Evolutionary conservation across 2,113 vertebrate species (phyloP).

Genomic region (Esox niger): DNA sequence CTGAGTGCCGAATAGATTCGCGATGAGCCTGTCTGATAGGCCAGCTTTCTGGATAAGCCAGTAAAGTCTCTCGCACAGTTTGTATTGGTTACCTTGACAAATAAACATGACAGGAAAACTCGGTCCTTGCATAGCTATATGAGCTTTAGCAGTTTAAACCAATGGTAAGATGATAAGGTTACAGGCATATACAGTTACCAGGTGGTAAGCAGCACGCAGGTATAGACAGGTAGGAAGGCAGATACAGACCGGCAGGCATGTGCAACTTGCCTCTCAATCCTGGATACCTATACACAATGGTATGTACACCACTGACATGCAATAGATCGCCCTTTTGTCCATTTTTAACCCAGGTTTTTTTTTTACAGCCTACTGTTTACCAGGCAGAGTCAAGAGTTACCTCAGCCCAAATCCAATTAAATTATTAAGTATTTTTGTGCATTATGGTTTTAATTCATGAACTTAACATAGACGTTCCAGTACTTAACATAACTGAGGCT

Average conservation of each 20-base stretch:
- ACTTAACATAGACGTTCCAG: too few relatives aligned
- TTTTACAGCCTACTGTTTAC: neutral
- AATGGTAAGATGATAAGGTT: slow-evolving; percentile 52
- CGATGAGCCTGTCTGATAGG: neutral
- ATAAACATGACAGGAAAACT: slow-evolving; percentile 24
- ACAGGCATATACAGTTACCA: slow-evolving; percentile 61
- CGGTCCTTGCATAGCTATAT: slow-evolving; percentile 16
- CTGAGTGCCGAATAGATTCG: neutral
- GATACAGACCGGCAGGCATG: slow-evolving; percentile 9
- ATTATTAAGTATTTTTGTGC: too few relatives aligned
- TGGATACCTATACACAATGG: slow-evolving; percentile 22
- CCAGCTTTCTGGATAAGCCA: too few relatives aligned
- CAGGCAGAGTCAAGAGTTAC: neutral
- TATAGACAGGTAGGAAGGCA: neutral
- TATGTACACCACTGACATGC: slow-evolving; percentile 43
- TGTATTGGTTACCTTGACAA: slow-evolving; percentile 4
- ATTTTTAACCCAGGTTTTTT: slow-evolving; percentile 25
- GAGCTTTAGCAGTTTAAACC: slow-evolving; percentile 19
- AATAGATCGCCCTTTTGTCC: slow-evolving; percentile 28
- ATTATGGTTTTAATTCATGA: too few relatives aligned
- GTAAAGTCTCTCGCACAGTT: slow-evolving; percentile 3
- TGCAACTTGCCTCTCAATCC: neutral
- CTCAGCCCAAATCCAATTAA: too few relatives aligned
- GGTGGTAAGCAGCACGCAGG: slow-evolving; percentile 62
- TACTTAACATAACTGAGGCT: neutral